Conservation (phyloP, 2,797 vertebrate genomes). For the Lophius americanus region DNA sequence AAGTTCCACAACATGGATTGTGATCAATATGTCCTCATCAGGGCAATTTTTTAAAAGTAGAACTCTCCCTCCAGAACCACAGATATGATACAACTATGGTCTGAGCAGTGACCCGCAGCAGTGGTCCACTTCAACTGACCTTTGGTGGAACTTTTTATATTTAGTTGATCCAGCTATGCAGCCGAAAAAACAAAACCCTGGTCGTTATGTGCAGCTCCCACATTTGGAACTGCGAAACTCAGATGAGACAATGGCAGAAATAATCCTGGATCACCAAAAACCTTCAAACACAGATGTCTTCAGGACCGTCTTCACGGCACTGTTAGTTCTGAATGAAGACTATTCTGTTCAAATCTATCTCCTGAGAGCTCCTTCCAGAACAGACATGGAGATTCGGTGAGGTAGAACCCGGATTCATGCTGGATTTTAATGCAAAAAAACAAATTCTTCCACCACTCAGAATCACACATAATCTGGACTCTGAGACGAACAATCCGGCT, state of each 20-base stretch:
- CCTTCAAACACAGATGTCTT: slow-evolving; percentile 11
- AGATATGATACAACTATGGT: neutral
- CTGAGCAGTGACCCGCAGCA: neutral
- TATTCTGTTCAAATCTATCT: too few species aligned
- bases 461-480: neutral
- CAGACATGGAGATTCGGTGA: too few species aligned
- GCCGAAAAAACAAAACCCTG: neutral
- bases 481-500: neutral
- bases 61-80: slow-evolving; percentile 4
- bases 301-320: neutral
- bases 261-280: neutral
- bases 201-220: neutral
- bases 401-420: too few species aligned
- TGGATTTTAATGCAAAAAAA: too few species aligned
- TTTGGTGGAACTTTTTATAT: slow-evolving; percentile 3
- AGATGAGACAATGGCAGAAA: neutral
- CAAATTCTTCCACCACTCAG: too few species aligned
- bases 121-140: neutral
- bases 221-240: neutral
- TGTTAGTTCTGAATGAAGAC: slow-evolving; percentile 13
- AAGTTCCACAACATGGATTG: neutral
- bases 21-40: neutral
- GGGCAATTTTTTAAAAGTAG: neutral
- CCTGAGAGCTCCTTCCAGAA: too few species aligned
- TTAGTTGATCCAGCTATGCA: neutral